A percentile compares a stretch with the other conserved stretches of the same genome.
These are phyloP conservation scores for Eira barbara DNA, from an alignment of 2,113 vertebrate species.

Conservation along the genomic window DNA sequence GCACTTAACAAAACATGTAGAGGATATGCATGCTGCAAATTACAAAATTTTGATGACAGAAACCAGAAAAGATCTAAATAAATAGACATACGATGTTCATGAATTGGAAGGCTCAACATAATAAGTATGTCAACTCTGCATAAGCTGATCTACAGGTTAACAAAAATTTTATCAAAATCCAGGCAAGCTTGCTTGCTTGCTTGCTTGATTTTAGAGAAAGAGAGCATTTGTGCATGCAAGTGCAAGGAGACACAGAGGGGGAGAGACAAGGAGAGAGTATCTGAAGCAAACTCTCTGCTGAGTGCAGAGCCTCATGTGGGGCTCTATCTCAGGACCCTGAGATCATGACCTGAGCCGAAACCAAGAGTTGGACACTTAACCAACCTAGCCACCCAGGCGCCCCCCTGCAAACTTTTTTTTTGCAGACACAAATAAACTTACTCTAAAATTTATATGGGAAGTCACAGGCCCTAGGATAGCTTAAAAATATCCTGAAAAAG, in stretches of 20 bases:
- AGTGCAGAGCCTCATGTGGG: neutral
- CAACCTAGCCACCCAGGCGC: neutral
- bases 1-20: neutral
- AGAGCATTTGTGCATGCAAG: neutral
- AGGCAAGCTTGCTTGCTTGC: neutral
- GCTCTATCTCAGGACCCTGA: neutral
- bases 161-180: neutral
- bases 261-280: neutral
- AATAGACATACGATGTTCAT: neutral
- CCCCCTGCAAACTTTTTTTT: neutral
- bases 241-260: neutral
- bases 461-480: neutral
- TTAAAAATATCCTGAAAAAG: neutral
- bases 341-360: neutral
- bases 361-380: neutral
- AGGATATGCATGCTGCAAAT: neutral
- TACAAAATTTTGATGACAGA: neutral
- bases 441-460: constrained; percentile 1
- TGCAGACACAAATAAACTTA: neutral
- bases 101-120: neutral
- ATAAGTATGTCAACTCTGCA: neutral
- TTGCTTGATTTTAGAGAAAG: neutral
- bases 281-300: neutral
- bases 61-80: constrained; percentile 22
- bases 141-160: neutral